phyloP scores from a whole-genome alignment of 2,113 vertebrate genomes.

The Trinectes maculatus region DNA sequence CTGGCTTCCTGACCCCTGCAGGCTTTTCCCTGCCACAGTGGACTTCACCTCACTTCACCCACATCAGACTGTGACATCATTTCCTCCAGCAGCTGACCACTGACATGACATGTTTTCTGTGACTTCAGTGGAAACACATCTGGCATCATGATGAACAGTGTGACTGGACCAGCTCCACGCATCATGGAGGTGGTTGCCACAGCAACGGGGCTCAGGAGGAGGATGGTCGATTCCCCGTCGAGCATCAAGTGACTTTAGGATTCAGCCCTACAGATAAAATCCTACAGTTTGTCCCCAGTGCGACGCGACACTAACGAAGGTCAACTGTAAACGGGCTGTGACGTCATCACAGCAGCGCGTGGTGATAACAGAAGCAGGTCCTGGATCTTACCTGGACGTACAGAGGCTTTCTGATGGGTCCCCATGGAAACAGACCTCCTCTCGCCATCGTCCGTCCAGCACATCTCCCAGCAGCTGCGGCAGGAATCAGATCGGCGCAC shows the following conservation, averaged over 20 bases:
- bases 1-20: too few species aligned
- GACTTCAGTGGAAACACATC: too few species aligned
- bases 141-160: background rate
- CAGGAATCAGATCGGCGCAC: too few species aligned
- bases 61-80: too few species aligned
- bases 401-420: conserved; percentile 86
- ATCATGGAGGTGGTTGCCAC: conserved; percentile 65
- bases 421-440: conserved; percentile 86
- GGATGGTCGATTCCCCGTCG: conserved; percentile 46
- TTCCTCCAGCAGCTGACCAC: too few species aligned
- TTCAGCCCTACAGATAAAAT: conserved; percentile 22
- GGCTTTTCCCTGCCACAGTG: too few species aligned
- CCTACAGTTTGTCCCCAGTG: background rate
- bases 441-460: conserved; percentile 88
- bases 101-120: too few species aligned
- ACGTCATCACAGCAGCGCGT: background rate
- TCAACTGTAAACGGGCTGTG: background rate
- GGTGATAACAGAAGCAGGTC: background rate
- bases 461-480: conserved; percentile 84
- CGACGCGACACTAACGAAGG: background rate
- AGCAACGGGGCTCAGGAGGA: conserved; percentile 61
- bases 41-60: too few species aligned
- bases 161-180: conserved; percentile 24
- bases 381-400: conserved; percentile 86
- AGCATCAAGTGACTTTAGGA: conserved; percentile 68